These are phyloP conservation scores for Xestia xanthographa DNA, from an alignment of 2,888 invertebrate genomes.

Conservation along the genomic window DNA sequence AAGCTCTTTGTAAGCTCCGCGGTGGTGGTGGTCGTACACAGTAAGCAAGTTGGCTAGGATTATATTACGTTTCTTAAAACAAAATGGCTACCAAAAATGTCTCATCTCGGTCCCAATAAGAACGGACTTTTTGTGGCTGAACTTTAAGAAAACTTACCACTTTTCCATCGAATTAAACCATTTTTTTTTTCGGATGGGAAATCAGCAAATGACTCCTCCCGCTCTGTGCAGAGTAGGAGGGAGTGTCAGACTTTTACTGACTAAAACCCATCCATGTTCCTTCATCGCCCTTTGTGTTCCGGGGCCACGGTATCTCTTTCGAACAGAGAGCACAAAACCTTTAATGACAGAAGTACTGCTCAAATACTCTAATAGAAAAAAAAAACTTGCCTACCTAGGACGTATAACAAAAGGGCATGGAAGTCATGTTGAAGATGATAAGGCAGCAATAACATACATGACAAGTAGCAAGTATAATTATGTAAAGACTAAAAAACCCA, in stretches of 20 bases:
- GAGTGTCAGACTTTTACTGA: no score
- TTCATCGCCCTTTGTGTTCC: no score
- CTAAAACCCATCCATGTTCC: no score
- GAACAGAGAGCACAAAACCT: neutral
- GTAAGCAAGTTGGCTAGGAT: constrained; percentile 38
- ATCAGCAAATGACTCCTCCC: no score
- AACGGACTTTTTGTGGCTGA: neutral
- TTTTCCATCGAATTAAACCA: no score
- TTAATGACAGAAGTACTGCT: neutral
- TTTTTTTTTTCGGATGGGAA: no score
- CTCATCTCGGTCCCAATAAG: neutral
- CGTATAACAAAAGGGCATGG: neutral
- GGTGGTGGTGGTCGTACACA: constrained; percentile 69
- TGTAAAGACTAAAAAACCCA: neutral
- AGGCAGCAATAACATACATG: neutral
- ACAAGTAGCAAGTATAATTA: neutral
- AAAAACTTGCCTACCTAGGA: neutral
- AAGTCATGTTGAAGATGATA: neutral
- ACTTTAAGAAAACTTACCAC: neutral
- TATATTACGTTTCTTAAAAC: neutral
- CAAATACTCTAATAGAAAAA: neutral
- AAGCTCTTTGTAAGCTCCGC: constrained; percentile 72
- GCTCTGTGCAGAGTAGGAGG: no score
- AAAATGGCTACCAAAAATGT: neutral
- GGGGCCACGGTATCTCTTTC: no score